Base-by-base conservation (phyloP, 2,113 vertebrate species). In the Coreoperca whiteheadi region DNA sequence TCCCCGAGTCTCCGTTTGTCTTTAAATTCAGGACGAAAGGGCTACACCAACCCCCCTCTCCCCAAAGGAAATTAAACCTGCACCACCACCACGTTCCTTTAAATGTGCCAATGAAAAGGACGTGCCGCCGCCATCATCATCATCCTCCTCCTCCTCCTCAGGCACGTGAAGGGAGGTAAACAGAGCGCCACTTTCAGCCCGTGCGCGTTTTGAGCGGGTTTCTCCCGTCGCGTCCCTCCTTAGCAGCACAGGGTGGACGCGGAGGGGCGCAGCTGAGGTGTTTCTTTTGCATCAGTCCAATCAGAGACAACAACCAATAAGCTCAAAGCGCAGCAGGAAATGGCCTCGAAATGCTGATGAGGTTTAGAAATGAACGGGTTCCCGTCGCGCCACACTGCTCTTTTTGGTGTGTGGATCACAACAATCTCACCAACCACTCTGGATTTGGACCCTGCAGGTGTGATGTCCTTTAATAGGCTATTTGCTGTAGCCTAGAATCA, bases 251-350 rank as follows among this genome's bases (percentile, higher is more conserved):
- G 0, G 6, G 21, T 1, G 54, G 20, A 66, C 74, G 46, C 84
- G 16, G 8, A 23, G 83, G 15, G 82, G 61, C 80, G 71, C 81
- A 80, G 73, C 70, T 76, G 85, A 79, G 79, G 11, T 6, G 59
- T 18, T 72, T 72, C 14, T 59, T 65, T 53, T 76, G 56, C 82
- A 73, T 81, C 86, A 85, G 70, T 87, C 68, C 86, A 85, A 73
- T 87, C 68, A 67, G 60, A 75, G 43, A 25, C 23, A 71, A 23
- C 15, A 51, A 54, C 87, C 79, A 86, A 89, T 89, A 50, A 83
- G 68, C 71, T 56, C 28, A 0, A 48, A 67, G 54, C 48, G 68
- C 50, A 65, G 70, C 69, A 71, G 50, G 18, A 23, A 37, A 70
- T 2, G 65, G 28, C 43, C 46, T 48, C 43, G 6, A 46, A 46